phyloP scores from a whole-genome alignment of 2,797 vertebrate species.

The Numenius phaeopus region DNA sequence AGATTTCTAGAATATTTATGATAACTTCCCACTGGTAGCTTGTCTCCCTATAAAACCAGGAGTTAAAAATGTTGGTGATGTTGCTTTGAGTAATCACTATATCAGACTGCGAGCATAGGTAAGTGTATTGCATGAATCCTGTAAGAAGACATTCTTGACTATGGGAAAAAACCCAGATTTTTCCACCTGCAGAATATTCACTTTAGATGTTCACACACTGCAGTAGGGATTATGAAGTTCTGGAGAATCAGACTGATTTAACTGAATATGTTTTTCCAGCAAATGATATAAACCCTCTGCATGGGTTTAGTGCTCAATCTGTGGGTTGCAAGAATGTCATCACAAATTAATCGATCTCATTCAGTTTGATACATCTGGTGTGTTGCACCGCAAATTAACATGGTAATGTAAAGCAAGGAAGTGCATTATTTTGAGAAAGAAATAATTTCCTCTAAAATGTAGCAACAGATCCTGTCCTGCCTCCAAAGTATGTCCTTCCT shows the following conservation, averaged over 20 bases:
- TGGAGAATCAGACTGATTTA: neutral
- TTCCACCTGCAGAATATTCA: neutral
- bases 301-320: neutral
- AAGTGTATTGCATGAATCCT: neutral
- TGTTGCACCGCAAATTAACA: neutral
- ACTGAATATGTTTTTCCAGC: neutral
- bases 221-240: neutral
- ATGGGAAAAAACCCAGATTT: neutral
- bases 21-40: neutral
- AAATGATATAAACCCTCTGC: neutral
- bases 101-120: fast-evolving
- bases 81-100: neutral
- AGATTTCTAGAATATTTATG: neutral
- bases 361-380: neutral
- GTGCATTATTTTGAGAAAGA: neutral
- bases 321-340: neutral
- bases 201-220: neutral
- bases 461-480: neutral
- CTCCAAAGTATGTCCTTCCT: neutral
- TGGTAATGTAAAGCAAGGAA: neutral
- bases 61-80: neutral
- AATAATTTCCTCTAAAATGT: neutral
- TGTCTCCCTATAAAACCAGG: neutral
- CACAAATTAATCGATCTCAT: neutral
- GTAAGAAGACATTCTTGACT: neutral